Base-by-base conservation (phyloP, 2,113 vertebrate genomes). In the Serinus canaria region DNA sequence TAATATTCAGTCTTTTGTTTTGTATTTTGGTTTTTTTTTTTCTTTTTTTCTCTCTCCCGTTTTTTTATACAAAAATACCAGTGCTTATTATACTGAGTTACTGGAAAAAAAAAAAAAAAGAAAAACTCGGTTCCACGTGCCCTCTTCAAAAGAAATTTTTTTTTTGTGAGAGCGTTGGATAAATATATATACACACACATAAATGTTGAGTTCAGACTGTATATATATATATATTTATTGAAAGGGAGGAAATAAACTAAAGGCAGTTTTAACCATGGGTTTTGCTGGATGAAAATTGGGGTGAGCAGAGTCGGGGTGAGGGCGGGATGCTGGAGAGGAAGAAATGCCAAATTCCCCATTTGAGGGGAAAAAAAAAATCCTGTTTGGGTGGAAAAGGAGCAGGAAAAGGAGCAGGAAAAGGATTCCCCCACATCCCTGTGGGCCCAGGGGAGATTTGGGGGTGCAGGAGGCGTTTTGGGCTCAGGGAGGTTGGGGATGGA, bases 61-160 rank as follows among this genome's bases (percentile, higher is more conserved):
- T 95, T 96, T 98, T 98, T 97, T 96, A 92, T 98, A 98, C 96
- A 98, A 98, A 98, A 98, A 98, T 97, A 98, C 97, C 97, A 97
- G 98, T 98, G 98, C 96, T 98, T 98, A 81, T 97, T 98, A 97
- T 97, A 96, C 91, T 83, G 96, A 97, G 92, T 97, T 98, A 97
- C 95, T 92, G 87, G 60, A 79, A 90, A 41, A 62, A 63, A 94
- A 62, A 84, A 69, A 95, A 52, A 93, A 59, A 85, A 64, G 94
- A 39, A 64, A 52, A 79, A 39, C 66, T 96, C 59, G 56, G 96
- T 80, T 97, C 94, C 95, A 94, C 17, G 68, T 97, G 97, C 97
- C 92, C 83, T 91, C 95, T 94, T 95, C 73, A 69, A 97, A 97
- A 95, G 91, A 92, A 97, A 94, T 37, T 35, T 33, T 39, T 39